phyloP scores from a whole-genome alignment of 2,888 invertebrate species.

The Chironomus riparius region DNA sequence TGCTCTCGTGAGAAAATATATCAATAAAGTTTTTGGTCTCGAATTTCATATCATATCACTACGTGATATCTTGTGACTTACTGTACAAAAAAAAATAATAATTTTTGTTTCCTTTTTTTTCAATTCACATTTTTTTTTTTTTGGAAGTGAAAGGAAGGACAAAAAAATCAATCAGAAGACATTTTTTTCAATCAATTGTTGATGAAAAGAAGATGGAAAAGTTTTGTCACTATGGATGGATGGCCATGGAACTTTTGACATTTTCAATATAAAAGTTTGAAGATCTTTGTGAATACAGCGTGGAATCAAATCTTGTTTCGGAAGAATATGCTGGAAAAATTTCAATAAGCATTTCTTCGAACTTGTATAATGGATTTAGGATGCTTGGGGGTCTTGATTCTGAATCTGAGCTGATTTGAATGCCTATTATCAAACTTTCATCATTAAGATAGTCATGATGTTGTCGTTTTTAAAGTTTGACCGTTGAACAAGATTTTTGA shows the following conservation, averaged over 20 bases:
- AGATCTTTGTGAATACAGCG: neutral
- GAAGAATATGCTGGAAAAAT: too few species aligned
- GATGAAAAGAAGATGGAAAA: too few species aligned
- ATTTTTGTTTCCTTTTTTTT: neutral
- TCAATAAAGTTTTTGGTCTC: neutral
- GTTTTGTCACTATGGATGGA: neutral
- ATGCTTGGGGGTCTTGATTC: too few species aligned
- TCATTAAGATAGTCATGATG: too few species aligned
- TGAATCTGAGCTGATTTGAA: too few species aligned
- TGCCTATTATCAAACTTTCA: too few species aligned
- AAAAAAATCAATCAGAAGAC: neutral
- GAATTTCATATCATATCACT: neutral
- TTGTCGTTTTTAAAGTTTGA: too few species aligned
- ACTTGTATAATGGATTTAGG: too few species aligned
- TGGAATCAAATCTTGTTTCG: neutral
- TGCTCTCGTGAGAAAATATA: neutral
- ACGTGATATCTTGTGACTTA: neutral
- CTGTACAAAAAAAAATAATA: neutral
- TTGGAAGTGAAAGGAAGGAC: neutral
- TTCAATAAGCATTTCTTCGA: too few species aligned
- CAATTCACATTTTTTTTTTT: neutral
- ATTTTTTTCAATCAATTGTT: neutral
- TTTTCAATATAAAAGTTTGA: neutral
- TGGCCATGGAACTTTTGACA: neutral
- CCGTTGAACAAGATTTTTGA: too few species aligned